phyloP scores from a whole-genome alignment of 2,113 vertebrate genomes.

The Gorsachius goisagi region DNA sequence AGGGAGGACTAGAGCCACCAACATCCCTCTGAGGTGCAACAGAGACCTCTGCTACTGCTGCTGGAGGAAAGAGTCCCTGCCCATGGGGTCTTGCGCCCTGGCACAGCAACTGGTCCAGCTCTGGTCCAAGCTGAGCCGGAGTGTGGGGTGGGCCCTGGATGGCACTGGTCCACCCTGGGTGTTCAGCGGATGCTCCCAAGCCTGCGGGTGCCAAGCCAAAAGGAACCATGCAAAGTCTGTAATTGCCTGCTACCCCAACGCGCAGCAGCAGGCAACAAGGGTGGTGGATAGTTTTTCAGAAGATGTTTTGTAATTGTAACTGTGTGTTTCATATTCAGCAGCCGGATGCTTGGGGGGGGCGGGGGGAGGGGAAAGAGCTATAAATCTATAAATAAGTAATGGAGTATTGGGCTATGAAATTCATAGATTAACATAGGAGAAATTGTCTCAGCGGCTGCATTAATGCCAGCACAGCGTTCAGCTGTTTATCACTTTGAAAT shows the following conservation, averaged over 20 bases:
- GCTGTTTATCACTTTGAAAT: background rate
- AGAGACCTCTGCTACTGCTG: background rate
- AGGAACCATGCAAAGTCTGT: no score
- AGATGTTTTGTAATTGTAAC: background rate
- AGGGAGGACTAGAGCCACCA: background rate
- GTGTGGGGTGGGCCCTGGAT: background rate
- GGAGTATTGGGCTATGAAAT: slow-evolving; percentile 22
- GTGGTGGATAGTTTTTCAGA: background rate
- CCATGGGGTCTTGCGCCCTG: rapidly evolving
- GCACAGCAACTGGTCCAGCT: background rate
- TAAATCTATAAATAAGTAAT: slow-evolving; percentile 32
- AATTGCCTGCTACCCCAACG: rapidly evolving
- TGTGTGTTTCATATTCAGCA: background rate
- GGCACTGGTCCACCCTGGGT: background rate
- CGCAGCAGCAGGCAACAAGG: background rate
- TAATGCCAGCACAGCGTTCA: background rate
- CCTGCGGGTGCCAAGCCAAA: background rate
- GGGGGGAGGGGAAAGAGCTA: background rate
- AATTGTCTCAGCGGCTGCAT: background rate
- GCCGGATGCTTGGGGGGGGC: background rate
- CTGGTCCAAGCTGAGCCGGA: background rate
- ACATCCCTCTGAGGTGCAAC: background rate
- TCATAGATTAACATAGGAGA: background rate
- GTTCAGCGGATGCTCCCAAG: background rate
- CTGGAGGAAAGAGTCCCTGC: background rate